Conservation (phyloP, 1,140 invertebrate species). For the Camponotus pennsylvanicus region DNA sequence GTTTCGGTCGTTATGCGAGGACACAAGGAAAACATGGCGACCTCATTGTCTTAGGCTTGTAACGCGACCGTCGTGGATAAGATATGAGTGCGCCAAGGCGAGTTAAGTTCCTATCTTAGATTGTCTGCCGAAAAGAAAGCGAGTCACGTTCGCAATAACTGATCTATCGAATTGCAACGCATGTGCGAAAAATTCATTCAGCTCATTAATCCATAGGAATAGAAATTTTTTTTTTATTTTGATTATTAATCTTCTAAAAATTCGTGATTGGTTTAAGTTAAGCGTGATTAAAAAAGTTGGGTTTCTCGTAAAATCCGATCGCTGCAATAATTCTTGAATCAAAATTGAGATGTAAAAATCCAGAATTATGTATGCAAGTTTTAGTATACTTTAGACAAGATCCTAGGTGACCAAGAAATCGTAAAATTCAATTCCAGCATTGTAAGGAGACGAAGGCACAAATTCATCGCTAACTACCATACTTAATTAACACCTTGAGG, state of each 20-base stretch:
- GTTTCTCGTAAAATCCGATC: not conserved
- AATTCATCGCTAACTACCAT: conserved; percentile 7
- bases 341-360: not conserved
- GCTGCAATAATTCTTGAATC: not conserved
- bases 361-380: not conserved
- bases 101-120: conserved; percentile 56
- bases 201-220: not conserved
- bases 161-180: not conserved
- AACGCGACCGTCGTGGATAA: conserved; percentile 69
- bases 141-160: not conserved
- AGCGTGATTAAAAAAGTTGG: not conserved
- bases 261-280: not conserved
- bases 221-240: not conserved
- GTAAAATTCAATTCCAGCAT: conserved; percentile 15
- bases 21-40: conserved; percentile 82
- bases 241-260: not conserved
- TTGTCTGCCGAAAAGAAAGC: not conserved
- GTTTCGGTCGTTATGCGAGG: conserved; percentile 82
- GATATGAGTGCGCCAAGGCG: conserved; percentile 55
- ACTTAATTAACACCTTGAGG: conserved; percentile 33
- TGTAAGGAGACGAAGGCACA: not conserved
- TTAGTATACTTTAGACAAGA: too few species aligned
- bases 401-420: not conserved
- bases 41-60: conserved; percentile 81
- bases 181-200: not conserved